phyloP scores from a whole-genome alignment of 2,113 vertebrate genomes.

The Hippocampus guttulatus region DNA sequence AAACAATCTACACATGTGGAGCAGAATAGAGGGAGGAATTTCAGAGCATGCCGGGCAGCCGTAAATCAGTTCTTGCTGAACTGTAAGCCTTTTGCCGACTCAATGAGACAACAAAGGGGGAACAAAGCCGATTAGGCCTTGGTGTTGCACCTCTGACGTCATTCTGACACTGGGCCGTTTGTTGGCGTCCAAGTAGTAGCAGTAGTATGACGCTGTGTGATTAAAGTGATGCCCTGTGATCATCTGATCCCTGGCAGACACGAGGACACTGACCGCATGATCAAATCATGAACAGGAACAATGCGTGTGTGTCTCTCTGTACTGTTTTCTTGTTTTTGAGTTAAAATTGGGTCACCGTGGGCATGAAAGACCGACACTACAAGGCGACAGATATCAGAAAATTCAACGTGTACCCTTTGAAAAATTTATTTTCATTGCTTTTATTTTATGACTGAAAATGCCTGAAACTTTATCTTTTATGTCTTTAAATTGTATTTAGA shows the following conservation, averaged over 20 bases:
- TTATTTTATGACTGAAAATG: too few species aligned
- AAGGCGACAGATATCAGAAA: too few species aligned
- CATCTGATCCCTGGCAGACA: constrained; percentile 54
- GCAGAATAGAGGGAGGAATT: constrained; percentile 63
- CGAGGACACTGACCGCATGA: constrained; percentile 48
- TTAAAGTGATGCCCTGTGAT: constrained; percentile 46
- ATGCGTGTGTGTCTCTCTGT: constrained; percentile 1
- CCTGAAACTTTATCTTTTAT: too few species aligned
- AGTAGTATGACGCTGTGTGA: constrained; percentile 34
- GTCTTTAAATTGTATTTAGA: too few species aligned
- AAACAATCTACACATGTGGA: constrained; percentile 75
- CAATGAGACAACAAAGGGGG: constrained; percentile 35
- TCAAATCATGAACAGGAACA: constrained; percentile 34
- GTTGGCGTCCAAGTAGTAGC: constrained; percentile 41
- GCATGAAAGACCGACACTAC: background rate
- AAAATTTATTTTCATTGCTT: too few species aligned
- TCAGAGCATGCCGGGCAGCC: constrained; percentile 41
- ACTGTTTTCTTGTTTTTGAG: background rate
- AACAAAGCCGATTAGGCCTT: constrained; percentile 44
- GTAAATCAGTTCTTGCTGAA: constrained; percentile 59
- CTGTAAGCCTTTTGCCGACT: constrained; percentile 53
- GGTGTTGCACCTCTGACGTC: constrained; percentile 56
- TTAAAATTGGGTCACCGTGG: background rate
- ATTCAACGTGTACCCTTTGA: too few species aligned
- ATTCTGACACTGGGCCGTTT: constrained; percentile 54